phyloP scores from a whole-genome alignment of 1,140 invertebrate genomes.

The Radopholus similis region DNA sequence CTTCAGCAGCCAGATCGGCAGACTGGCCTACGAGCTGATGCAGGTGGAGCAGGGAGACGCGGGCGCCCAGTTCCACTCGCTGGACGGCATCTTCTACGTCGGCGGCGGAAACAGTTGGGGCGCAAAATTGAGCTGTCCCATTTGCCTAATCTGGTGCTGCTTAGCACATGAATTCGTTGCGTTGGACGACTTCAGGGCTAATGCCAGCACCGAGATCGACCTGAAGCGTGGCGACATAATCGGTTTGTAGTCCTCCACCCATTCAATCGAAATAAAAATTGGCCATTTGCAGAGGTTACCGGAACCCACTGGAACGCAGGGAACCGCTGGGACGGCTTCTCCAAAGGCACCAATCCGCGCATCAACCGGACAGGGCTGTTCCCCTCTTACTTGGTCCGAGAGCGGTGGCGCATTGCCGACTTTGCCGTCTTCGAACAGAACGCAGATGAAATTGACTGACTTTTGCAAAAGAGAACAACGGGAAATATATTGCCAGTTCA shows the following conservation, averaged over 20 bases:
- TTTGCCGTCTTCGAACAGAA: slow-evolving; percentile 43
- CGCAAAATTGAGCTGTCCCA: background rate
- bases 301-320: slow-evolving; percentile 56
- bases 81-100: slow-evolving; percentile 59
- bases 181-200: slow-evolving; percentile 33
- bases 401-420: slow-evolving; percentile 43
- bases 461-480: no score
- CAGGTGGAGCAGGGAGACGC: slow-evolving; percentile 47
- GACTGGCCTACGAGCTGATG: slow-evolving; percentile 56
- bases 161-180: slow-evolving; percentile 53
- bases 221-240: slow-evolving; percentile 62
- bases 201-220: slow-evolving; percentile 58
- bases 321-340: slow-evolving; percentile 66
- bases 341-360: slow-evolving; percentile 62
- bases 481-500: no score
- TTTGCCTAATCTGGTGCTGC: no score
- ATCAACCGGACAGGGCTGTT: slow-evolving; percentile 62
- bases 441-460: no score
- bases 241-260: slow-evolving; percentile 56
- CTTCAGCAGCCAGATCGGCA: slow-evolving; percentile 62
- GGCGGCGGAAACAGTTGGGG: slow-evolving; percentile 57
- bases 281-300: no score
- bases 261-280: background rate
- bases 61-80: slow-evolving; percentile 51
- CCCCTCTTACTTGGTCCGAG: slow-evolving; percentile 62